Evolutionary conservation across 2,113 vertebrate genomes (phyloP).

Genomic region (Marmota monax): DNA sequence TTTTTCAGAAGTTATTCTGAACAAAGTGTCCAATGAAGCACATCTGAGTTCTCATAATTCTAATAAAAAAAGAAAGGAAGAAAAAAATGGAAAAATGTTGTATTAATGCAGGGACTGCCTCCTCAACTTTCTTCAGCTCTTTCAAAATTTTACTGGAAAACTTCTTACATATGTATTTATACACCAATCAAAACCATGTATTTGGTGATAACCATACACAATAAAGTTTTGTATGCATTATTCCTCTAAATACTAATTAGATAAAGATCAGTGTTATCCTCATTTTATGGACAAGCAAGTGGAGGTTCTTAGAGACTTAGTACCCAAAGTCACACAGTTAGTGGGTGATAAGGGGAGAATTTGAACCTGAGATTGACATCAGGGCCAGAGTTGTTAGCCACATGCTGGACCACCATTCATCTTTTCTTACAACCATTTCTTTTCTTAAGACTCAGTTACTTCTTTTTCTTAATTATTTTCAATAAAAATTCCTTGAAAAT

Average conservation of each 20-base stretch:
- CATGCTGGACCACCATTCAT: background rate
- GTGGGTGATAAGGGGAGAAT: background rate
- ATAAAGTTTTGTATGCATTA: background rate
- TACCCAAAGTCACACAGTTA: background rate
- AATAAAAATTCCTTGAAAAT: background rate
- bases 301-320: background rate
- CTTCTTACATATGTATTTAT: background rate
- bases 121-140: background rate
- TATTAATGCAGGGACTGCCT: background rate
- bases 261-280: background rate
- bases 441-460: background rate
- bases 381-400: background rate
- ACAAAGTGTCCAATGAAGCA: background rate
- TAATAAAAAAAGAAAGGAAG: background rate
- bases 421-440: background rate
- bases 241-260: background rate
- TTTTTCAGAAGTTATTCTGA: constrained; percentile 9
- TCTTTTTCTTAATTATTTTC: background rate
- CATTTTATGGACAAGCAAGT: background rate
- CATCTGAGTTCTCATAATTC: background rate
- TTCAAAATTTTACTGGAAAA: constrained; percentile 23
- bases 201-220: background rate
- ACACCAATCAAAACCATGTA: background rate
- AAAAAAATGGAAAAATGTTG: background rate
- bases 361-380: background rate